These are phyloP conservation scores for Subacronicta megacephala DNA, from an alignment of 2,888 invertebrate genomes.

Conservation along the genomic window DNA sequence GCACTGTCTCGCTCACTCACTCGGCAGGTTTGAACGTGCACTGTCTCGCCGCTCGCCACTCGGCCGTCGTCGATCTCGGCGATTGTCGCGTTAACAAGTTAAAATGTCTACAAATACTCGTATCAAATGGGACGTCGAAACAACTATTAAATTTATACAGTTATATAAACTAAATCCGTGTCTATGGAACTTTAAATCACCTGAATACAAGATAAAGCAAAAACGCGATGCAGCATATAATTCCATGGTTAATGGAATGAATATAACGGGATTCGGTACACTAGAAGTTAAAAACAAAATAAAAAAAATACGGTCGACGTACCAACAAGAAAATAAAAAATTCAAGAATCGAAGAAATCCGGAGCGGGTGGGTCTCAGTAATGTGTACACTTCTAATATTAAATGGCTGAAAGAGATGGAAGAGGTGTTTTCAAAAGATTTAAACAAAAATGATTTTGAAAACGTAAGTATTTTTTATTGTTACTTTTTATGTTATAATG, in stretches of 20 bases:
- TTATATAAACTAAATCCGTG: conserved; percentile 30
- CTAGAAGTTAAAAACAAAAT: conserved; percentile 13
- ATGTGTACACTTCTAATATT: conserved; percentile 38
- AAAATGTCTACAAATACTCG: no score
- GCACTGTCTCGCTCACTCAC: no score
- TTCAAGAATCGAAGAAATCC: conserved; percentile 33
- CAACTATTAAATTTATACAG: conserved; percentile 36
- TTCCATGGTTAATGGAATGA: conserved; percentile 9
- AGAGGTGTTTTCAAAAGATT: conserved; percentile 31
- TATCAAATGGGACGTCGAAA: conserved; percentile 28
- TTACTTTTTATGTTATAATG: no score
- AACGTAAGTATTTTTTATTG: no score
- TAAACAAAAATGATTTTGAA: conserved; percentile 4
- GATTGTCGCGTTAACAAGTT: no score
- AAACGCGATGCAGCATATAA: conserved; percentile 28
- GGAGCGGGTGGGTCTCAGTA: conserved; percentile 35
- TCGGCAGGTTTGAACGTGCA: no score
- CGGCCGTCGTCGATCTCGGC: no score
- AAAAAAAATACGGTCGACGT: conserved; percentile 28
- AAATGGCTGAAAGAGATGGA: conserved; percentile 42
- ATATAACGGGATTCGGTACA: conserved; percentile 5
- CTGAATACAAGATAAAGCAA: conserved; percentile 14
- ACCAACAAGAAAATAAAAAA: conserved; percentile 32
- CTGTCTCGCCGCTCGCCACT: no score
- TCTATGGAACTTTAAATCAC: conserved; percentile 17